Evolutionary conservation across 1,140 invertebrate genomes (phyloP).

Genomic region (Tachypleus tridentatus): DNA sequence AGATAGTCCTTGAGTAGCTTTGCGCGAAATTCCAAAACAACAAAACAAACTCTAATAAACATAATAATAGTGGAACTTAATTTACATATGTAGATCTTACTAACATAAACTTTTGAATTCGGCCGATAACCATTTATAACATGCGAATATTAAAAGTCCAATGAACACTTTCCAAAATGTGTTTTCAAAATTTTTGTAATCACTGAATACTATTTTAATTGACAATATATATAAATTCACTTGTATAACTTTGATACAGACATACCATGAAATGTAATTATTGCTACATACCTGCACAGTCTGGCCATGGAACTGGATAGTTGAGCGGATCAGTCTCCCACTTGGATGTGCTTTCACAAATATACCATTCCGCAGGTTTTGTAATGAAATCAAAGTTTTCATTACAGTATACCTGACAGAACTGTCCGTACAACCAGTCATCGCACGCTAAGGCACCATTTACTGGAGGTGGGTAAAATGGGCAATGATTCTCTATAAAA

Average conservation of each 20-base stretch:
- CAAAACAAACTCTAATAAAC: too few relatives aligned
- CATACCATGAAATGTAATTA: too few relatives aligned
- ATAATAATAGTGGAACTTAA: too few relatives aligned
- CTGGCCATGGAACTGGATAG: slow-evolving; percentile 11
- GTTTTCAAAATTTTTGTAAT: too few relatives aligned
- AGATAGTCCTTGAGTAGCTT: too few relatives aligned
- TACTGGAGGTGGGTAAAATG: slow-evolving; percentile 10
- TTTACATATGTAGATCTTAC: too few relatives aligned
- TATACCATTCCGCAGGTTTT: slow-evolving; percentile 12
- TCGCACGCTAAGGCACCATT: slow-evolving; percentile 14
- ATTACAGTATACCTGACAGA: slow-evolving; percentile 11
- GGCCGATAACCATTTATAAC: too few relatives aligned
- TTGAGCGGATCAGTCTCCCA: slow-evolving; percentile 7
- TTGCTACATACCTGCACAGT: slow-evolving; percentile 11
- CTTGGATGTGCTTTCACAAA: slow-evolving; percentile 1
- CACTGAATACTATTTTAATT: too few relatives aligned
- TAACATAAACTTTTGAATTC: too few relatives aligned
- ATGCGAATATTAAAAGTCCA: background rate
- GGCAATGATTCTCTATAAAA: slow-evolving; percentile 9
- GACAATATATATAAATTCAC: too few relatives aligned
- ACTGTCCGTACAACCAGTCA: slow-evolving; percentile 3
- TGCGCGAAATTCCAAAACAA: too few relatives aligned
- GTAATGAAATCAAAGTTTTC: slow-evolving; percentile 7
- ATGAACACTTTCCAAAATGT: background rate
- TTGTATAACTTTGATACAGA: too few relatives aligned